phyloP scores from a whole-genome alignment of 2,797 vertebrate species.

The Notamacropus eugenii region DNA sequence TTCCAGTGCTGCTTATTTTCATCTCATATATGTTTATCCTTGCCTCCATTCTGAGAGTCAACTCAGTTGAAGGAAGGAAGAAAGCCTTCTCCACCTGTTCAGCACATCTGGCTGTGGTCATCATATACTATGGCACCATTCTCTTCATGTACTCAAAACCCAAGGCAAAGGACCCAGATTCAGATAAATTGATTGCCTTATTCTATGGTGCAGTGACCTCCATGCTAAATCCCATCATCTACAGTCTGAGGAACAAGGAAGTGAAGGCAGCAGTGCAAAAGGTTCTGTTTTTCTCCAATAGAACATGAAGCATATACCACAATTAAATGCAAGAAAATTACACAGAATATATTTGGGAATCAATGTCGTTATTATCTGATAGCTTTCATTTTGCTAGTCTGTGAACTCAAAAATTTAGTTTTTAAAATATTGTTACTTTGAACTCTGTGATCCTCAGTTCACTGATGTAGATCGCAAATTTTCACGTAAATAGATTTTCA shows the following conservation, averaged over 20 bases:
- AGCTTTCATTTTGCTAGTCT: too few relatives aligned
- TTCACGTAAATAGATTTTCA: too few relatives aligned
- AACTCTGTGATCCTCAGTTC: too few relatives aligned
- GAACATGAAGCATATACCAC: neutral
- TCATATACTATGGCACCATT: slow-evolving; percentile 71
- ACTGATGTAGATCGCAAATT: too few relatives aligned
- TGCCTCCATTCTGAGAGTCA: slow-evolving; percentile 50
- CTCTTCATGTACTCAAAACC: slow-evolving; percentile 72
- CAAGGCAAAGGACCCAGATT: slow-evolving; percentile 35
- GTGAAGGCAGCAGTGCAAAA: slow-evolving; percentile 60
- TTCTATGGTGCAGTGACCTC: slow-evolving; percentile 63
- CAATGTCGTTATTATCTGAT: too few relatives aligned
- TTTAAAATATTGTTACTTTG: too few relatives aligned
- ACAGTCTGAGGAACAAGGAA: slow-evolving; percentile 69
- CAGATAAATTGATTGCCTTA: slow-evolving; percentile 62
- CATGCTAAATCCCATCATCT: slow-evolving; percentile 72
- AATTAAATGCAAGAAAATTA: too few relatives aligned
- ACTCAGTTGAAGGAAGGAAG: slow-evolving; percentile 38
- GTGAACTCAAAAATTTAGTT: too few relatives aligned
- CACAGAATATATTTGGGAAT: too few relatives aligned
- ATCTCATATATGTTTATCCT: slow-evolving; percentile 73
- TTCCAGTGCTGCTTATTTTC: slow-evolving; percentile 54
- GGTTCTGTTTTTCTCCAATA: neutral
- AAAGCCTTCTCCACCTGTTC: slow-evolving; percentile 77
- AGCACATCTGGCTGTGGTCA: slow-evolving; percentile 72